These are phyloP conservation scores for Dioctria linearis DNA, from an alignment of 2,888 invertebrate genomes.

Conservation along the genomic window DNA sequence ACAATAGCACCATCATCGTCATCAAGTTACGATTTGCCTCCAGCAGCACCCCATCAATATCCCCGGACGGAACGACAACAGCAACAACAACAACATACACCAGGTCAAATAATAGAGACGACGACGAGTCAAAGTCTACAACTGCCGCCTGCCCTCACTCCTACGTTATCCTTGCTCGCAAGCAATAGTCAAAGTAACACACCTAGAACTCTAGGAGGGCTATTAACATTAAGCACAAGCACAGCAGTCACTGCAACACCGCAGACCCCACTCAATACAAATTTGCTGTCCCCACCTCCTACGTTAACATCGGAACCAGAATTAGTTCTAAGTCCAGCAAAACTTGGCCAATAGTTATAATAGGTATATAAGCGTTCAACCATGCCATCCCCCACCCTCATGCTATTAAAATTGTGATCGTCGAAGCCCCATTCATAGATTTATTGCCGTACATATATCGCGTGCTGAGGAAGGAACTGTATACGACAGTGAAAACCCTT, in stretches of 20 bases:
- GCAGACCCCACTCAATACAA: conserved; percentile 55
- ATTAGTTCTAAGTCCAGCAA: conserved; percentile 70
- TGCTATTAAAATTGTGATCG: conserved; percentile 1
- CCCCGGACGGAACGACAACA: conserved; percentile 19
- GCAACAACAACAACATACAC: conserved; percentile 45
- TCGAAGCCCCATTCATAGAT: conserved; percentile 19
- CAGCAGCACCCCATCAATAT: conserved; percentile 64
- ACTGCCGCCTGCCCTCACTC: conserved; percentile 63
- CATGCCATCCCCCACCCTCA: background rate
- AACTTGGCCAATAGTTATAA: conserved; percentile 68
- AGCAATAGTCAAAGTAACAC: conserved; percentile 57
- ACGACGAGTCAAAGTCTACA: conserved; percentile 56
- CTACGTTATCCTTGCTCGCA: conserved; percentile 55
- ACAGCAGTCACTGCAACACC: conserved; percentile 55
- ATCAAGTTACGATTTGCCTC: conserved; percentile 64
- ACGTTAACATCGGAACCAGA: conserved; percentile 65
- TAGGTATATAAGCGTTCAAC: conserved; percentile 4
- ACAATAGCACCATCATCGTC: conserved; percentile 58
- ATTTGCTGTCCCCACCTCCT: conserved; percentile 50
- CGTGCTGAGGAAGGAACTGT: background rate
- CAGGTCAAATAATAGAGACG: conserved; percentile 53
- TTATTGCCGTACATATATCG: conserved; percentile 38
- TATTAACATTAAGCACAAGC: conserved; percentile 63
- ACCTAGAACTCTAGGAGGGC: conserved; percentile 61
- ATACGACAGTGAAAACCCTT: background rate